Conservation (phyloP, 2,113 vertebrate genomes). For the Rissa tridactyla region DNA sequence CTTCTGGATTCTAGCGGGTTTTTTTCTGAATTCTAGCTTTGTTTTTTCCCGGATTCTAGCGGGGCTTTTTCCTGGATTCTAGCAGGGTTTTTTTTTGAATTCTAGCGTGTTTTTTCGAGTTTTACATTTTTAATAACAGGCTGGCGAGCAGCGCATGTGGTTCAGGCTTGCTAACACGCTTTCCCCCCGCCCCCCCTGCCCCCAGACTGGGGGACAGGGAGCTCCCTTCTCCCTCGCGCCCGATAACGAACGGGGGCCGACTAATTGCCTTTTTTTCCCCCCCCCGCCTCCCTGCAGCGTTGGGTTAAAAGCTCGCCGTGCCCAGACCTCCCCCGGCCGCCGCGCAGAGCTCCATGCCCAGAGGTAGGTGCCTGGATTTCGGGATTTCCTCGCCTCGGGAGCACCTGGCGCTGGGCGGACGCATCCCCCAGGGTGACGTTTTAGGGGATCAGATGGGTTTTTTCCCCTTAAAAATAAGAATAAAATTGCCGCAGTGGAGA, state of each 20-base stretch:
- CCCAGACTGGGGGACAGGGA: background rate
- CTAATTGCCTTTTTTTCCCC: background rate
- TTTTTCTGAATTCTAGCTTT: no score
- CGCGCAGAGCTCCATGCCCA: background rate
- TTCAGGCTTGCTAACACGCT: background rate
- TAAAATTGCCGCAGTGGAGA: background rate
- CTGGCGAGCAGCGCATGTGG: rapidly evolving
- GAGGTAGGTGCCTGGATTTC: background rate
- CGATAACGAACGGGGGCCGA: background rate
- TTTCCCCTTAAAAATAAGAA: background rate
- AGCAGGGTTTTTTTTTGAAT: no score
- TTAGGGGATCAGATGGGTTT: background rate
- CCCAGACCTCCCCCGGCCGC: background rate
- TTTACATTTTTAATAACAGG: no score
- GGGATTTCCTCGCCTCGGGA: background rate
- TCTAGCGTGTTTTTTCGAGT: no score
- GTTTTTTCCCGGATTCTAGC: no score
- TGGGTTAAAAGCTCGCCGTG: background rate
- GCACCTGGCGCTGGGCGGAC: no score
- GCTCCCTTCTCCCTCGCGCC: background rate
- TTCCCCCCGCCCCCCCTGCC: no score
- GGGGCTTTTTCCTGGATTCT: no score
- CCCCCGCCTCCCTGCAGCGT: background rate
- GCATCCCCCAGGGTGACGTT: background rate
- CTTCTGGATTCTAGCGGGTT: no score